Evolutionary conservation across 2,797 vertebrate genomes (phyloP).

Genomic region (Coilia nasus): DNA sequence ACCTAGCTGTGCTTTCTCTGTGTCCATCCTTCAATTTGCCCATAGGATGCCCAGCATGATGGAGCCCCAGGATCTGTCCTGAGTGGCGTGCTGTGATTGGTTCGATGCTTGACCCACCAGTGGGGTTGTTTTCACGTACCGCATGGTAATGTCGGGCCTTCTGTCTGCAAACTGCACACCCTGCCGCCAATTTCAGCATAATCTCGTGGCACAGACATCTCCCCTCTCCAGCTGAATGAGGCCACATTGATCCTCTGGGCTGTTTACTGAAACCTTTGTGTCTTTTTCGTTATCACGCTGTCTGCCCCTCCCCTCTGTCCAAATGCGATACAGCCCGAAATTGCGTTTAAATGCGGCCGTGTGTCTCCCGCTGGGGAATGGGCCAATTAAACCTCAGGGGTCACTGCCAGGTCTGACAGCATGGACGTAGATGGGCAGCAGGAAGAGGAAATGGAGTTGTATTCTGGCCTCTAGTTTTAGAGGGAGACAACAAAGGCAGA

Average conservation of each 20-base stretch:
- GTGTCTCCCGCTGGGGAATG: not conserved
- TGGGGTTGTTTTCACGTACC: not conserved
- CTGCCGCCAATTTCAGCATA: not conserved
- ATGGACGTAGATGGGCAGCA: not conserved
- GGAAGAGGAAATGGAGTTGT: not conserved
- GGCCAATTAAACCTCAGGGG: slow-evolving; percentile 8
- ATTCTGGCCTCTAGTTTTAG: not conserved
- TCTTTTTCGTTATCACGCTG: not conserved
- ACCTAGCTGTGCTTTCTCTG: not conserved
- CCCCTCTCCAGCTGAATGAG: slow-evolving; percentile 12
- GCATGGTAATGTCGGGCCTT: not conserved
- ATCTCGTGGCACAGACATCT: not conserved
- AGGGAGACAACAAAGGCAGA: not conserved
- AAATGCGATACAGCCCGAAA: slow-evolving; percentile 13
- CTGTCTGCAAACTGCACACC: not conserved
- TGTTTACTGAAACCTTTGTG: slow-evolving; percentile 7
- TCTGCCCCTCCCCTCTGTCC: not conserved
- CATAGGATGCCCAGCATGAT: not conserved
- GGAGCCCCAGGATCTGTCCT: not conserved
- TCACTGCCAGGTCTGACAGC: slow-evolving; percentile 15
- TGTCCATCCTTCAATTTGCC: not conserved
- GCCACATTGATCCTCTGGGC: slow-evolving; percentile 17
- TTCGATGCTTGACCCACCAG: not conserved
- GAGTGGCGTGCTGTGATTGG: not conserved
- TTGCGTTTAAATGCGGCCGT: not conserved